A percentile compares a stretch with the other conserved stretches of the same genome.
phyloP scores from a whole-genome alignment of 2,113 vertebrate species.

The Lampris incognitus region DNA sequence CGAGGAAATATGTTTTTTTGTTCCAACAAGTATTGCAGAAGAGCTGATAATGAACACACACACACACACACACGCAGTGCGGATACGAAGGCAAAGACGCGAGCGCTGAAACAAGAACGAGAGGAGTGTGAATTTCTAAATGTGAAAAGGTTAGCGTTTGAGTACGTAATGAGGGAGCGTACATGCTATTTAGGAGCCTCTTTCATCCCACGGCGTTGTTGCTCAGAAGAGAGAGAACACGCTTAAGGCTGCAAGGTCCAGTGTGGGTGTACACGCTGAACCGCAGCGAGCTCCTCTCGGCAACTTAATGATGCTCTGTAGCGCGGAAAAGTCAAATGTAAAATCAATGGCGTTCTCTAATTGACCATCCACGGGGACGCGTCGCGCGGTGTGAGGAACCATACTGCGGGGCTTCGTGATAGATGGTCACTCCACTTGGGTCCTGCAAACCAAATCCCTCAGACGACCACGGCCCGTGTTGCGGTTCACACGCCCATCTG shows the following conservation, averaged over 20 bases:
- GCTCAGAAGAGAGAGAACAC: slow-evolving; percentile 39
- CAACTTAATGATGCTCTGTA: slow-evolving; percentile 73
- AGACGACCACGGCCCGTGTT: background rate
- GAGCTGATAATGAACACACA: slow-evolving; percentile 1
- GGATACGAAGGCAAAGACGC: background rate
- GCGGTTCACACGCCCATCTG: background rate
- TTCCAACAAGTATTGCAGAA: background rate
- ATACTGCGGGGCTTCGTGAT: slow-evolving; percentile 9
- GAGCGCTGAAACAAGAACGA: slow-evolving; percentile 8
- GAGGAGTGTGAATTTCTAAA: slow-evolving; percentile 26
- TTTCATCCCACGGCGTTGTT: slow-evolving; percentile 57
- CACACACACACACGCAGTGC: background rate
- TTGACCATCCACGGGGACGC: slow-evolving; percentile 58
- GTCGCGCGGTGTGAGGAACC: slow-evolving; percentile 11
- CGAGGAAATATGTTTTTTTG: background rate
- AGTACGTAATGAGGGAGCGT: slow-evolving; percentile 50
- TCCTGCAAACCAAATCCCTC: slow-evolving; percentile 3
- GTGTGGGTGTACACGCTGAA: slow-evolving; percentile 59
- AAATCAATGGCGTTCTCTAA: slow-evolving; percentile 63
- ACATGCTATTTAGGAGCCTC: slow-evolving; percentile 53
- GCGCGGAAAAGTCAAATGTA: slow-evolving; percentile 66
- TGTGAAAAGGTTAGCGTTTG: slow-evolving; percentile 47
- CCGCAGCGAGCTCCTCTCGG: slow-evolving; percentile 38
- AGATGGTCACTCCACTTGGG: slow-evolving; percentile 27
- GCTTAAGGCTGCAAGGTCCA: slow-evolving; percentile 63